phyloP scores from a whole-genome alignment of 1,140 invertebrate genomes.

The Drosophila truncata region DNA sequence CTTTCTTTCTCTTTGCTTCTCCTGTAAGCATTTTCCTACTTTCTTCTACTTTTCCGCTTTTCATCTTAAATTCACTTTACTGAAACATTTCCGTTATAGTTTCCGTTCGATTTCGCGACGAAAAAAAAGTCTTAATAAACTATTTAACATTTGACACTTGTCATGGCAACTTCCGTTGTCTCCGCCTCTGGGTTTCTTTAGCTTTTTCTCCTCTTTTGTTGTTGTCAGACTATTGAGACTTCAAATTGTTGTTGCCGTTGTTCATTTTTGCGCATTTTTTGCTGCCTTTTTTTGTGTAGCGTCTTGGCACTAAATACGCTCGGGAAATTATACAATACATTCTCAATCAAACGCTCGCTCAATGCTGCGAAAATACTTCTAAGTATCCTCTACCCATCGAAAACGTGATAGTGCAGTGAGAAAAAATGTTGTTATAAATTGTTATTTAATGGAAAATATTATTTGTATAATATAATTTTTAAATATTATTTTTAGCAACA shows the following conservation, averaged over 20 bases:
- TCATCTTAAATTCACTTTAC: slow-evolving; percentile 18
- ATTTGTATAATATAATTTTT: no score
- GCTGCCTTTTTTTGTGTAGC: slow-evolving; percentile 44
- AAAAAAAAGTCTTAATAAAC: slow-evolving; percentile 36
- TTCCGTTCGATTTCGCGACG: slow-evolving; percentile 7
- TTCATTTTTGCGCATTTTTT: slow-evolving; percentile 9
- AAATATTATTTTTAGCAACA: no score
- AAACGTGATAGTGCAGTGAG: neutral
- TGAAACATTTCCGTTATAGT: slow-evolving; percentile 30
- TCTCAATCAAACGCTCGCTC: slow-evolving; percentile 79
- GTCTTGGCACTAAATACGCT: slow-evolving; percentile 80
- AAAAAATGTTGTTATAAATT: neutral
- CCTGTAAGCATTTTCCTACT: neutral
- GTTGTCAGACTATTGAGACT: slow-evolving; percentile 28
- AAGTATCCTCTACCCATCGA: slow-evolving; percentile 39
- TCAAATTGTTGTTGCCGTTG: slow-evolving; percentile 19
- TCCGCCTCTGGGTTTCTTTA: slow-evolving; percentile 7
- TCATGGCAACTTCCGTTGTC: slow-evolving; percentile 37
- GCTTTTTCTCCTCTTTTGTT: slow-evolving; percentile 32
- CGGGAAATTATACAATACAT: slow-evolving; percentile 82
- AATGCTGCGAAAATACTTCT: slow-evolving; percentile 79
- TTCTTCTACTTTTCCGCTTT: neutral
- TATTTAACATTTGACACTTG: slow-evolving; percentile 53
- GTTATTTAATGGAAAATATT: neutral
- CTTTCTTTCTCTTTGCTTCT: no score